Base-by-base conservation (phyloP, 2,113 vertebrate species). In the Nestor notabilis region DNA sequence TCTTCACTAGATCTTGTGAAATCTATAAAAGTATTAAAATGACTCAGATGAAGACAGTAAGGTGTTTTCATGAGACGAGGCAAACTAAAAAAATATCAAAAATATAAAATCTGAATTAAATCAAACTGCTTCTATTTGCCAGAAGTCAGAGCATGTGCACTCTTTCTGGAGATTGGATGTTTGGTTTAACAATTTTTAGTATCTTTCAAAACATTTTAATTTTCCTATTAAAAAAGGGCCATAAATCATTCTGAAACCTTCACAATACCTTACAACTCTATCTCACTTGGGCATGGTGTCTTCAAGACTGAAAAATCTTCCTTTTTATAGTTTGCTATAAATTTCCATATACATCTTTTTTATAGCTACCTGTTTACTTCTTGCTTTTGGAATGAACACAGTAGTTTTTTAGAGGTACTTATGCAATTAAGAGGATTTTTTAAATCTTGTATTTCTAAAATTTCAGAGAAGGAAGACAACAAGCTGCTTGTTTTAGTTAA, bases 71-170 rank as follows among this genome's bases (percentile, higher is more conserved):
- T 47, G 78, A 61, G 44, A 85, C 75, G 83, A 50, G 24, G 11
- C 14, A 90, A 82, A 72, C 47, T 81, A 78, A 81, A 66, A 66
- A 94, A 85, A 82, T 64, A 93, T 29, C 3, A 94, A 64, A 79
- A 90, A 76, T 80, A 68, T n/a, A 68, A 85, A 76, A 68, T 91
- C 31, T 85, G 43, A 75, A 55, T 75, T 94, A 91, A 89, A 91
- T 89, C 46, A 83, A 3, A 5, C 27, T 80, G 35, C 37, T 81
- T 90, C 39, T 77, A 1, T 68, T 87, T 87, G 21, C 37, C 24
- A 49, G 61, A 90, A 84, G 16, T 37, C 66, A 41, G 47, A 52
- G 27, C 33, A 20, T 47, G 18, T 39, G 33, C 1, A 0, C 17
- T 66, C 7, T 66, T 56, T 47, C 49, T 79, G 56, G 25, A 68